A percentile compares a stretch with the other conserved stretches of the same genome.
phyloP scores from a whole-genome alignment of 2,888 invertebrate genomes.

The Ganaspis brasiliensis region DNA sequence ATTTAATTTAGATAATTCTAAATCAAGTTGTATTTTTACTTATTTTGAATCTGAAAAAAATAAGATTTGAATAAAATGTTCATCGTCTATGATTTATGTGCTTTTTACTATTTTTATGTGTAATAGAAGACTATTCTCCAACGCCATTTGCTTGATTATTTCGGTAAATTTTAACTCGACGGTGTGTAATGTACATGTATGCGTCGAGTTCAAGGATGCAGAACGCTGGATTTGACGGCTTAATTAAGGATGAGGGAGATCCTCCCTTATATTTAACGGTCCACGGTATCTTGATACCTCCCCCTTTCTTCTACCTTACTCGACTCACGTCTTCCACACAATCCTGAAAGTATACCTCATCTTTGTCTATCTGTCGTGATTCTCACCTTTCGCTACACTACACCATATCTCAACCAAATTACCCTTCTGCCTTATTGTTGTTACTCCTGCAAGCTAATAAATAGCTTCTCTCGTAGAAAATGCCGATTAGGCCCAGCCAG shows the following conservation, averaged over 20 bases:
- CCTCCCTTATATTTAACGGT: conserved; percentile 59
- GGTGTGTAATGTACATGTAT: conserved; percentile 53
- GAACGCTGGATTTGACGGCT: conserved; percentile 70
- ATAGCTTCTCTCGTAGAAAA: conserved; percentile 12
- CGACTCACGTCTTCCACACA: conserved; percentile 30
- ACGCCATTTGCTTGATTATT: conserved; percentile 13
- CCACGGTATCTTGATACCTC: conserved; percentile 45
- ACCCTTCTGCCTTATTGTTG: conserved; percentile 7
- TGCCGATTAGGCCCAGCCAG: conserved; percentile 2
- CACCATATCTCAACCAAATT: conserved; percentile 14
- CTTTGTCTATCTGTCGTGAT: conserved; percentile 38
- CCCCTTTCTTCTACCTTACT: conserved; percentile 14
- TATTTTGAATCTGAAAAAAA: too few relatives aligned
- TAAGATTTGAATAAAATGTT: too few relatives aligned
- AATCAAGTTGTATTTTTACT: too few relatives aligned
- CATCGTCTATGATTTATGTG: too few relatives aligned
- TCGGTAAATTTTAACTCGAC: not conserved
- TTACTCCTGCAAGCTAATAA: conserved; percentile 1
- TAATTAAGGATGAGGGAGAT: conserved; percentile 69
- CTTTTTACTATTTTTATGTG: not conserved
- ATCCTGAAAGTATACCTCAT: conserved; percentile 31
- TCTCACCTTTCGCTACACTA: conserved; percentile 24
- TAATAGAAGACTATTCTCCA: not conserved
- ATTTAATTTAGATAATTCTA: too few relatives aligned
- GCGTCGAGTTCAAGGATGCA: conserved; percentile 61